Evolutionary conservation across 1,140 invertebrate genomes (phyloP), one percentile per base, ranked within the genome.

Genomic region (Diorhabda elongata): DNA sequence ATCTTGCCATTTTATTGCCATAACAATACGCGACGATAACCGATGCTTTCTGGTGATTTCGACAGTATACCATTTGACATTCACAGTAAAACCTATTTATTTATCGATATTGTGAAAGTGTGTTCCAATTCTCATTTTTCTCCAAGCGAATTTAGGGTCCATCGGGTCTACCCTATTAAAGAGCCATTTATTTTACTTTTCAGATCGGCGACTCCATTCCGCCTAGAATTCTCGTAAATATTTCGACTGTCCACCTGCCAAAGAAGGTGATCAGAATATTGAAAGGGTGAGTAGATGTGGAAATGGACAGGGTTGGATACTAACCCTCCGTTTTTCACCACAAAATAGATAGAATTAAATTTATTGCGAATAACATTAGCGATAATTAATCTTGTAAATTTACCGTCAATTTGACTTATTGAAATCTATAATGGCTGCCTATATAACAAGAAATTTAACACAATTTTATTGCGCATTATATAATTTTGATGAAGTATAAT

Each of bases 231-330:
- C 69, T 73, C 71, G 69, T 73, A 73, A 73, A 73, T 73, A 73
- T 73, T 73, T 73, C 69, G 60, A 65, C 66, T 73, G 71, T 73
- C 71, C 71, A 69, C 71, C 68, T 73, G 71, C 71, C 71, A 73
- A 70, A 64, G 63, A 41, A 66, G 61, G 69, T 70, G 69, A 68
- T 73, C 67, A 64, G 71, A 73, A 73, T 69, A 73, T 73, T 68
- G 67, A 67, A 69, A 64, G 66, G 69, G 71, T 58, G 26, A 26
- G 26, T 26, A 26, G 44, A 42, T 42, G 47, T 52, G n/a, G 47
- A 52, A 6, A 4, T 52, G 47, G 47, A 52, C 47, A 52, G 47
- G 47, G 47, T 52, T n/a, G 47, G 47, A 8, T 52, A n/a, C 6
- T n/a, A 52, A 52, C 47, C 47, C 47, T 52, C 47, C 3, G 47